Evolutionary conservation across 2,797 vertebrate genomes (phyloP).

Genomic region (Paedocypris micromegethes): DNA sequence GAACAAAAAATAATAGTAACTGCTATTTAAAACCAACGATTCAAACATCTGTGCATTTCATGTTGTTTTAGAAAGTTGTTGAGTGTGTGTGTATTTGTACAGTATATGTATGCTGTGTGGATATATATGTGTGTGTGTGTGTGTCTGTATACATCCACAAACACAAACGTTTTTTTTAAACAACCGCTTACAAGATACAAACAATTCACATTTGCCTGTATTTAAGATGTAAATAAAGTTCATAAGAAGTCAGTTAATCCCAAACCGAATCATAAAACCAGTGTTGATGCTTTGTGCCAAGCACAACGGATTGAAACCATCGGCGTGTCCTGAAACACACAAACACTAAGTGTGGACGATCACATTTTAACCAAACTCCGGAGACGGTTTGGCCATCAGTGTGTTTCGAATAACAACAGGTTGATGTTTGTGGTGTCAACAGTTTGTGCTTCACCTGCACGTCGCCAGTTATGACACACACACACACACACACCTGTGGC

Average conservation of each 20-base stretch:
- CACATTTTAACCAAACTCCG: constrained; percentile 10
- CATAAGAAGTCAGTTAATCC: background rate
- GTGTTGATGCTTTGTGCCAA: constrained; percentile 1
- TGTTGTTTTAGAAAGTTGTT: no score
- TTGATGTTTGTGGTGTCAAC: constrained; percentile 52
- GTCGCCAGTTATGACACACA: background rate
- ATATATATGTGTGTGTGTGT: no score
- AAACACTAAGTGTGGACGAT: background rate
- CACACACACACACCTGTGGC: constrained; percentile 48
- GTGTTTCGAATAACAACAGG: constrained; percentile 57
- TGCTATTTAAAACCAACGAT: no score
- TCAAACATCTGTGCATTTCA: no score
- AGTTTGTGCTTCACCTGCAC: background rate
- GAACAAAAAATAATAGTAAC: no score
- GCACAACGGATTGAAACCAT: background rate
- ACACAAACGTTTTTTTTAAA: no score
- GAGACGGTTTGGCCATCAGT: background rate
- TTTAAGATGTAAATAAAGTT: no score
- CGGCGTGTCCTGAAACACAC: constrained; percentile 3
- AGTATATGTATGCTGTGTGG: no score
- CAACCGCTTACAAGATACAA: no score
- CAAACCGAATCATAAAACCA: background rate
- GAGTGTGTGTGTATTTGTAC: no score
- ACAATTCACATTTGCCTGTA: no score
- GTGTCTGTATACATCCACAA: no score